These are phyloP conservation scores for Catharus minimus DNA, from an alignment of 2,113 vertebrate species.

Conservation along the genomic window DNA sequence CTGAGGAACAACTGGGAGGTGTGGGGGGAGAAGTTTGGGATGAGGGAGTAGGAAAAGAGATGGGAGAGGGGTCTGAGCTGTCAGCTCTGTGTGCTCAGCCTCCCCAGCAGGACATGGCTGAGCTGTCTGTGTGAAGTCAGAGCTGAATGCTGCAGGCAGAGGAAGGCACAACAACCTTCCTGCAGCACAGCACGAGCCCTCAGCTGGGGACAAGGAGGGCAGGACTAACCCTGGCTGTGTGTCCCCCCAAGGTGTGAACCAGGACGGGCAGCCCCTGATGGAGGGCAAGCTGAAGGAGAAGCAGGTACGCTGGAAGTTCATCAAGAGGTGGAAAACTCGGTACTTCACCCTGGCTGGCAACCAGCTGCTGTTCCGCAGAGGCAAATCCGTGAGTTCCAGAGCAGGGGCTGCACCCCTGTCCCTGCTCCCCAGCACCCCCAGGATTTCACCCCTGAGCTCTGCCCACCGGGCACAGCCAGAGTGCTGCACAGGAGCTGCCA, in stretches of 20 bases:
- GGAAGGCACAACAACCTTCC: background rate
- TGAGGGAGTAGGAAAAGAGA: background rate
- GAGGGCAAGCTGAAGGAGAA: constrained; percentile 97
- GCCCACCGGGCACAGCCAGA: background rate
- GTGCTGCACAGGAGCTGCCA: background rate
- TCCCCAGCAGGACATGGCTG: background rate
- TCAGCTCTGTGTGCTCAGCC: background rate
- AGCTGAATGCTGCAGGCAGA: background rate
- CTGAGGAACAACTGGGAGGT: background rate
- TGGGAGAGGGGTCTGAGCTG: background rate
- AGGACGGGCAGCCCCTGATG: constrained; percentile 93
- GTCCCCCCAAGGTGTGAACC: constrained; percentile 82
- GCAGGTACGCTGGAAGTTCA: constrained; percentile 96
- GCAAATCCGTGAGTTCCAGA: constrained; percentile 85
- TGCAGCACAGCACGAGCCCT: too few relatives aligned
- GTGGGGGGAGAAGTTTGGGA: background rate
- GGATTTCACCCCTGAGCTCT: too few relatives aligned
- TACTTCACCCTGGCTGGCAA: constrained; percentile 96
- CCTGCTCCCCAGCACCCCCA: too few relatives aligned
- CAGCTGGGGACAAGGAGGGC: background rate
- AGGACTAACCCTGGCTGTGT: background rate
- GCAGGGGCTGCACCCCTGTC: background rate
- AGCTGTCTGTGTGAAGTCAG: background rate
- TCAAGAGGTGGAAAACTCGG: constrained; percentile 95
- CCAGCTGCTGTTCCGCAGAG: constrained; percentile 92